A percentile compares a stretch with the other conserved stretches of the same genome.
phyloP scores from a whole-genome alignment of 2,113 vertebrate species.

The Sisor rabdophorus region DNA sequence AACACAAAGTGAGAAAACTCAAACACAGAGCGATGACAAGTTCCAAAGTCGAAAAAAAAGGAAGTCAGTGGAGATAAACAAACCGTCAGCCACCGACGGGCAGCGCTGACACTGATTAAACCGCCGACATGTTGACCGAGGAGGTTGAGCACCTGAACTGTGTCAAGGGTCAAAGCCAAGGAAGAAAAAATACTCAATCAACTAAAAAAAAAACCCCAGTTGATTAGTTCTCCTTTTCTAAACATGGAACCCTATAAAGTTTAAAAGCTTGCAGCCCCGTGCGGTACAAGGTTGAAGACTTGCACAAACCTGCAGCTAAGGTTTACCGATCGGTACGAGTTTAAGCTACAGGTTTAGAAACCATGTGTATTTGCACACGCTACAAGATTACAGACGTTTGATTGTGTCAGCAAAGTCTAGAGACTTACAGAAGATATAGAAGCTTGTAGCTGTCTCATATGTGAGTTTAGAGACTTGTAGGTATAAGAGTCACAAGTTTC shows the following conservation, averaged over 20 bases:
- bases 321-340: too few relatives aligned
- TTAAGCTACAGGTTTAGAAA: neutral
- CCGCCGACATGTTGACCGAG: slow-evolving; percentile 41
- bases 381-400: neutral
- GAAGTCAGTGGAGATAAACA: slow-evolving; percentile 28
- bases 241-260: neutral
- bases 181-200: neutral
- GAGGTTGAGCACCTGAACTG: slow-evolving; percentile 25
- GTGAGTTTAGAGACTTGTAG: neutral
- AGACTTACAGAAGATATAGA: neutral
- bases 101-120: slow-evolving; percentile 44
- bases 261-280: neutral
- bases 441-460: neutral
- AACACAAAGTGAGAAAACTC: slow-evolving; percentile 9
- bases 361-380: neutral
- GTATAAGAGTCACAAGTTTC: neutral
- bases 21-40: slow-evolving; percentile 12
- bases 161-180: slow-evolving; percentile 32
- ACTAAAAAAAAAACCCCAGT: too few relatives aligned
- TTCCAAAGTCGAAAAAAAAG: neutral
- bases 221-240: neutral
- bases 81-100: slow-evolving; percentile 32
- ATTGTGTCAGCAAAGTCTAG: neutral
- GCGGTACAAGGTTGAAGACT: neutral
- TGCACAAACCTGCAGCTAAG: too few relatives aligned